A percentile compares a stretch with the other conserved stretches of the same genome.
Evolutionary conservation across 2,113 vertebrate genomes (phyloP).

Genomic region (Pipa parva): DNA sequence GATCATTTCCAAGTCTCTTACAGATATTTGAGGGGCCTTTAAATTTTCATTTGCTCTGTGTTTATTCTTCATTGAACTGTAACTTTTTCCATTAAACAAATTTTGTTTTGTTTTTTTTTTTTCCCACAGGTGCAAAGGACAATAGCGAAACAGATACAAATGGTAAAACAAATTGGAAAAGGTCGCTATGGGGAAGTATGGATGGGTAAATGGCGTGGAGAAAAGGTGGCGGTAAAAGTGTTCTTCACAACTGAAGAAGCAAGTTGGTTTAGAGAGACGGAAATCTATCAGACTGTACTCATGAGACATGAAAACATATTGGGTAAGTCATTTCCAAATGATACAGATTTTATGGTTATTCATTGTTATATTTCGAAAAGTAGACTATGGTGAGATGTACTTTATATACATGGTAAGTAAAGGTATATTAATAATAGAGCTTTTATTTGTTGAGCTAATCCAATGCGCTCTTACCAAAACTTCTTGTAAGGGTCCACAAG

Average conservation of each 20-base stretch:
- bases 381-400: too few relatives aligned
- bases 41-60: too few relatives aligned
- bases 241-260: constrained; percentile 97
- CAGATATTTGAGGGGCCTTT: too few relatives aligned
- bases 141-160: constrained; percentile 97
- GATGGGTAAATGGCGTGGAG: constrained; percentile 94
- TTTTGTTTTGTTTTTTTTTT: constrained; percentile 2
- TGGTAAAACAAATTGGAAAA: constrained; percentile 97
- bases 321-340: constrained; percentile 65
- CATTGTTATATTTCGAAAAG: too few relatives aligned
- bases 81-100: constrained; percentile 17
- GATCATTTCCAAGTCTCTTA: too few relatives aligned
- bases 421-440: too few relatives aligned
- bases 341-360: too few relatives aligned
- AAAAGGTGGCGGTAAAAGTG: constrained; percentile 93
- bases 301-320: constrained; percentile 98
- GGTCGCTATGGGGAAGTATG: constrained; percentile 95
- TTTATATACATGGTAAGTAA: too few relatives aligned
- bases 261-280: constrained; percentile 97
- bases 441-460: too few relatives aligned
- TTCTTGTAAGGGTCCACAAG: too few relatives aligned
- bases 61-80: too few relatives aligned
- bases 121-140: constrained; percentile 91
- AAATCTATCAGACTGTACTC: constrained; percentile 96
- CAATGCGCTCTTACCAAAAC: too few relatives aligned